Conservation (phyloP, 2,888 invertebrate species). For the Corythucha ciliata region DNA sequence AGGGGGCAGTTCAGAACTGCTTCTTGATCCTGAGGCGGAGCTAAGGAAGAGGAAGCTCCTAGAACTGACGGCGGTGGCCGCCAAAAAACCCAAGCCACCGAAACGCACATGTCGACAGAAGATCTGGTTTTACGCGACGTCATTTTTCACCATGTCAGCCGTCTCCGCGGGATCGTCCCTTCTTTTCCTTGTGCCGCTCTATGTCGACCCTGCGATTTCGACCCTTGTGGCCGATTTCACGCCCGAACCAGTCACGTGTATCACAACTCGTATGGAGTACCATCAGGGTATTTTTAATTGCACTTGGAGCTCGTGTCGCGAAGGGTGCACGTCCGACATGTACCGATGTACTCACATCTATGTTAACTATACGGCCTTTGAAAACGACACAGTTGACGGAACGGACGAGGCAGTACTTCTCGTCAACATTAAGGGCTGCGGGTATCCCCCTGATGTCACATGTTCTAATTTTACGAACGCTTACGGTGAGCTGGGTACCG, state of each 20-base stretch:
- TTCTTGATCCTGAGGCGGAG: slow-evolving; percentile 65
- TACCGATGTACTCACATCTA: slow-evolving; percentile 59
- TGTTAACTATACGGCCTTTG: slow-evolving; percentile 41
- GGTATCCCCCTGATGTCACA: slow-evolving; percentile 67
- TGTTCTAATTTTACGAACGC: slow-evolving; percentile 65
- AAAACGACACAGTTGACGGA: slow-evolving; percentile 28
- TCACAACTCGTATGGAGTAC: slow-evolving; percentile 60
- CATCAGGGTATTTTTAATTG: slow-evolving; percentile 65
- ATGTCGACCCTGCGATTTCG: slow-evolving; percentile 59
- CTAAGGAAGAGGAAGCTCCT: slow-evolving; percentile 53
- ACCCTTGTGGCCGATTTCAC: slow-evolving; percentile 57
- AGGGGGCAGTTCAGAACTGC: slow-evolving; percentile 68
- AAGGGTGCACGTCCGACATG: slow-evolving; percentile 71
- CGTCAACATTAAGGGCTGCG: slow-evolving; percentile 76
- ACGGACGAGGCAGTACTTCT: slow-evolving; percentile 59
- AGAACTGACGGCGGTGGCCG: slow-evolving; percentile 50
- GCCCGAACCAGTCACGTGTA: slow-evolving; percentile 61
- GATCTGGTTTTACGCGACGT: slow-evolving; percentile 60
- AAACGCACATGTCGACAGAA: slow-evolving; percentile 55
- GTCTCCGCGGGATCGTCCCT: slow-evolving; percentile 63
- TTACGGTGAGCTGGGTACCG: slow-evolving; percentile 59
- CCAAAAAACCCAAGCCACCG: slow-evolving; percentile 48
- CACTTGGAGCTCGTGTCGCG: slow-evolving; percentile 69
- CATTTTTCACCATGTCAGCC: slow-evolving; percentile 58
- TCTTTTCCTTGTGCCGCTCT: slow-evolving; percentile 62